Evolutionary conservation across 2,113 vertebrate genomes (phyloP).

Genomic region (Bucco capensis): DNA sequence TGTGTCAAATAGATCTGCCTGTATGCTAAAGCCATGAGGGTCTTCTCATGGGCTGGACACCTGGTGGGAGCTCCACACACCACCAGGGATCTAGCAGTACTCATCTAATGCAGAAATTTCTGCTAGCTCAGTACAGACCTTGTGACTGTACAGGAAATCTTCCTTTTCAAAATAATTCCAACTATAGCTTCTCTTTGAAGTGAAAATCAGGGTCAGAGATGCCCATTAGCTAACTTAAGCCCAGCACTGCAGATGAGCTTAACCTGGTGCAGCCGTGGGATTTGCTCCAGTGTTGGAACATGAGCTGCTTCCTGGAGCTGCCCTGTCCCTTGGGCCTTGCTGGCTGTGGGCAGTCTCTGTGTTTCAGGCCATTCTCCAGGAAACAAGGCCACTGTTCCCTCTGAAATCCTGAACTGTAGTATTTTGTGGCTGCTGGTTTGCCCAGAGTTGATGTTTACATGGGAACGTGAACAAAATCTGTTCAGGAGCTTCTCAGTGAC

Average conservation of each 20-base stretch:
- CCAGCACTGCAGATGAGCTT: background rate
- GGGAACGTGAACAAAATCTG: background rate
- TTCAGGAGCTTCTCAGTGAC: background rate
- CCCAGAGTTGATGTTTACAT: background rate
- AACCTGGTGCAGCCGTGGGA: background rate
- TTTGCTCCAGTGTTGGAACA: background rate
- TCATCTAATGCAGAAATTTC: background rate
- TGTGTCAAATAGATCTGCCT: background rate
- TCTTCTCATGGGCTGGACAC: background rate
- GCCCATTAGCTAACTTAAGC: background rate
- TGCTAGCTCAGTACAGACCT: background rate
- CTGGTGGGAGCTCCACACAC: background rate
- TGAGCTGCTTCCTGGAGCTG: background rate
- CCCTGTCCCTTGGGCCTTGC: background rate
- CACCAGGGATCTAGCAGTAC: background rate
- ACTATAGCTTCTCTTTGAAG: background rate
- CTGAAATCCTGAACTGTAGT: background rate
- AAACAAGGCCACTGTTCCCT: background rate
- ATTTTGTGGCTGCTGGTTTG: conserved; percentile 1
- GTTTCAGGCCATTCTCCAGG: background rate
- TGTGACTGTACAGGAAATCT: background rate
- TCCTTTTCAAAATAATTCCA: background rate
- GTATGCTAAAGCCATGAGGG: background rate
- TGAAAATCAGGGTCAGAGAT: background rate
- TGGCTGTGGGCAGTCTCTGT: background rate